These are phyloP conservation scores for Sebastes nivosus DNA, from an alignment of 2,797 vertebrate species.

Conservation along the genomic window DNA sequence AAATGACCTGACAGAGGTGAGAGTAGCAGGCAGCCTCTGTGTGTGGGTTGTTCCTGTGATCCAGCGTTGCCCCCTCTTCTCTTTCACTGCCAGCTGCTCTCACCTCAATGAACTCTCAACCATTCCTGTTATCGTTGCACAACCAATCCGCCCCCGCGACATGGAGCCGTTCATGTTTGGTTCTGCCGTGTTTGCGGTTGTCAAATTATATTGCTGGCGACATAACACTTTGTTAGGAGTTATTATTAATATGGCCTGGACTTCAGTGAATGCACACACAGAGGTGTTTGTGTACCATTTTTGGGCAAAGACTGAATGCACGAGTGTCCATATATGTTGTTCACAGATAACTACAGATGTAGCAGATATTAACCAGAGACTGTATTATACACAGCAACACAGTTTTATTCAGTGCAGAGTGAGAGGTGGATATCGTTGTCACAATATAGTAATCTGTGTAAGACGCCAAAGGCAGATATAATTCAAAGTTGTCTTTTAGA, in stretches of 20 bases:
- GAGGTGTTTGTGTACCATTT: neutral
- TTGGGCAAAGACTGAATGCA: neutral
- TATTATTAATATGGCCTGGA: neutral
- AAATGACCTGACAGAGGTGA: conserved; percentile 46
- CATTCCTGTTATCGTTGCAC: conserved; percentile 26
- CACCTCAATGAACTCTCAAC: conserved; percentile 51
- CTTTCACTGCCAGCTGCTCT: conserved; percentile 51
- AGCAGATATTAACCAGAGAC: neutral
- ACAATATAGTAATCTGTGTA: neutral
- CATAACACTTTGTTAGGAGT: neutral
- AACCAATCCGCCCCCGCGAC: conserved; percentile 42
- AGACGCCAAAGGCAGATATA: neutral
- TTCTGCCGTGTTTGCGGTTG: conserved; percentile 5
- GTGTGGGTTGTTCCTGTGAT: conserved; percentile 69
- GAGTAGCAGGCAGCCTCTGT: conserved; percentile 57
- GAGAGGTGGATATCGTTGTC: neutral
- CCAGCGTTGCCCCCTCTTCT: conserved; percentile 15
- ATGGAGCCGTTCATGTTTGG: conserved; percentile 37
- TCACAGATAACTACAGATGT: neutral
- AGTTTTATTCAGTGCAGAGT: neutral
- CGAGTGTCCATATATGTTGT: neutral
- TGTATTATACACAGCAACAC: neutral
- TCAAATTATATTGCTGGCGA: neutral
- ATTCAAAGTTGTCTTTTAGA: neutral
- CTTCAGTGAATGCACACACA: neutral